These are phyloP conservation scores for Neopelma chrysocephalum DNA, from an alignment of 2,797 vertebrate species.

Conservation along the genomic window DNA sequence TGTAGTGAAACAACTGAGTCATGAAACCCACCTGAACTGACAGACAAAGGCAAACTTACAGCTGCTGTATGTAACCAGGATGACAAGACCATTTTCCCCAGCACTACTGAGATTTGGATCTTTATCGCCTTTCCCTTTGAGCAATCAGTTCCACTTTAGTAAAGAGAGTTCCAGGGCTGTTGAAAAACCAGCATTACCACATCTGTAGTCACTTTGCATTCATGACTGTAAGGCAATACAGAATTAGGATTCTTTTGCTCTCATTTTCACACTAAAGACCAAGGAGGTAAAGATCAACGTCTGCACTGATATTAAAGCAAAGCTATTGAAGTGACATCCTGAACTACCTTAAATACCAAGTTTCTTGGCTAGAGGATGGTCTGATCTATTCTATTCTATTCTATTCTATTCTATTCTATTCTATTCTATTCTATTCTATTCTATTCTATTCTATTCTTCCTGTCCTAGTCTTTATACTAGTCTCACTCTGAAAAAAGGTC, in stretches of 20 bases:
- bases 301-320: background rate
- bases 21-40: background rate
- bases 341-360: background rate
- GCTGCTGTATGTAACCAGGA: background rate
- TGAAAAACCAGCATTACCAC: background rate
- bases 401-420: background rate
- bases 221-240: background rate
- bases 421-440: background rate
- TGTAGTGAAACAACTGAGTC: background rate
- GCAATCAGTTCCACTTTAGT: background rate
- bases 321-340: background rate
- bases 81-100: background rate
- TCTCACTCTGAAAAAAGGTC: background rate
- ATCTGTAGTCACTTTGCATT: background rate
- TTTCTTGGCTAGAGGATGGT: background rate
- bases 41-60: background rate
- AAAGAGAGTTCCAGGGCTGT: background rate
- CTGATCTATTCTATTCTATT: background rate
- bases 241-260: slow-evolving; percentile 19
- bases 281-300: background rate
- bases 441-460: background rate
- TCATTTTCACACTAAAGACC: background rate
- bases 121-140: background rate
- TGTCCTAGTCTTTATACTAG: background rate
- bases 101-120: background rate